Evolutionary conservation across 2,797 vertebrate genomes (phyloP).

Genomic region (Onychomys leucogaster): DNA sequence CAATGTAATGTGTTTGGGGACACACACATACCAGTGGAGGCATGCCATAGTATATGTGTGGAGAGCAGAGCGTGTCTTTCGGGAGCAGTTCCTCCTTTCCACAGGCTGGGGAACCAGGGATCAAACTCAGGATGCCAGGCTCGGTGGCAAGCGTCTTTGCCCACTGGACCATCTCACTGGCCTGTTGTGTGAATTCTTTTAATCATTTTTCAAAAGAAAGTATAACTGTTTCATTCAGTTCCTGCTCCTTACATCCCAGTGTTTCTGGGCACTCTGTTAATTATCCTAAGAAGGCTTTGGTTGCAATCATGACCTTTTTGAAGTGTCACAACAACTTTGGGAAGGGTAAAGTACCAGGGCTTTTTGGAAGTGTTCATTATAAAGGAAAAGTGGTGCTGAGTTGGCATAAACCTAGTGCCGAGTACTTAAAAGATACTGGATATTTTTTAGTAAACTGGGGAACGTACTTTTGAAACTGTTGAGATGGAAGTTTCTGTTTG

Average conservation of each 20-base stretch:
- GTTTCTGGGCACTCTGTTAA: neutral
- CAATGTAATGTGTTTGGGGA: neutral
- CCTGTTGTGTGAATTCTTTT: neutral
- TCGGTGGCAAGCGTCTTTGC: no score
- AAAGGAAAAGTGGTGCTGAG: neutral
- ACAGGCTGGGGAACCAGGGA: neutral
- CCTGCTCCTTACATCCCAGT: neutral
- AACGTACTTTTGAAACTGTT: neutral
- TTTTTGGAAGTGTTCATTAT: neutral
- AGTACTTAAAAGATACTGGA: neutral
- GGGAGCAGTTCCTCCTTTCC: neutral
- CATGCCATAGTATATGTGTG: neutral
- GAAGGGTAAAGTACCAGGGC: neutral
- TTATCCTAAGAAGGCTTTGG: neutral
- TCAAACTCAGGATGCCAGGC: neutral
- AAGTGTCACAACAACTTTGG: neutral
- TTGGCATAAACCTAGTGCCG: neutral
- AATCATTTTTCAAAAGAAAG: conserved; percentile 15
- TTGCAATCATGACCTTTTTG: neutral
- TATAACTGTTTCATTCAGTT: neutral
- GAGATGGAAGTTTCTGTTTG: neutral
- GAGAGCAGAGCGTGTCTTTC: neutral
- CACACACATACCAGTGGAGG: neutral
- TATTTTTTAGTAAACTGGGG: neutral
- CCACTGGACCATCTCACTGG: neutral